Base-by-base conservation (phyloP, 2,797 vertebrate genomes). In the Bovichtus diacanthus region DNA sequence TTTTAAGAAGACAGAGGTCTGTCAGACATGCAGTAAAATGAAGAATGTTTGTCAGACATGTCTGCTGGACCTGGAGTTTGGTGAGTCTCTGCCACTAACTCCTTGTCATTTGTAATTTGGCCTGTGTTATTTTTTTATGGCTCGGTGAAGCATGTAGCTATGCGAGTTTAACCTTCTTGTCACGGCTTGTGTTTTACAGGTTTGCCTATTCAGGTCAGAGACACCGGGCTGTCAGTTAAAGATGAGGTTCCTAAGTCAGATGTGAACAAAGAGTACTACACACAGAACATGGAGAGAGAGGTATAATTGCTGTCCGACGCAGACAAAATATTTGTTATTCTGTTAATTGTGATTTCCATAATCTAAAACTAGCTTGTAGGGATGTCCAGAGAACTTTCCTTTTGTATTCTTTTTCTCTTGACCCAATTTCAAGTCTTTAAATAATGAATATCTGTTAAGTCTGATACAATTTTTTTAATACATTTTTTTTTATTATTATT, bases 11-110 rank as follows among this genome's bases (percentile, higher is more conserved):
- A 99, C 98, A 0, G 98, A 99, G 82, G 98, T 99, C 46, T 99
- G 98, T 93, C 98, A 99, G 82, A 99, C 98, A 0, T 99, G 98
- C 90, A 99, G 98, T 94, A 99, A 99, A 91, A 94, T 99, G 94
- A 99, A 99, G 88, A 99, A 99, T 0, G 98, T 99, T 67, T 99
- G 98, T 86, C 98, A 99, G 84, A 99, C 98, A 29, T 99, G 98
- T 85, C 94, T 99, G 59, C 93, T 99, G 67, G 98, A 99, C 83
- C 93, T 99, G 27, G 98, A 99, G 27, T 99, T 97, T 67, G 98
- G 98, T 99, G 81, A 11, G 96, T 94, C 6, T 78, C 2, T 47
- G 2, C 0, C 2, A 13, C n/a, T 13, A 0, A 12, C 13, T 51
- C 6, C 6, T 36, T 47, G 5, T 1, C 19, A 36, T 39, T 19